Evolutionary conservation across 2,797 vertebrate species (phyloP), one percentile per base, ranked within the genome.

Genomic region (Neosalanx taihuensis): DNA sequence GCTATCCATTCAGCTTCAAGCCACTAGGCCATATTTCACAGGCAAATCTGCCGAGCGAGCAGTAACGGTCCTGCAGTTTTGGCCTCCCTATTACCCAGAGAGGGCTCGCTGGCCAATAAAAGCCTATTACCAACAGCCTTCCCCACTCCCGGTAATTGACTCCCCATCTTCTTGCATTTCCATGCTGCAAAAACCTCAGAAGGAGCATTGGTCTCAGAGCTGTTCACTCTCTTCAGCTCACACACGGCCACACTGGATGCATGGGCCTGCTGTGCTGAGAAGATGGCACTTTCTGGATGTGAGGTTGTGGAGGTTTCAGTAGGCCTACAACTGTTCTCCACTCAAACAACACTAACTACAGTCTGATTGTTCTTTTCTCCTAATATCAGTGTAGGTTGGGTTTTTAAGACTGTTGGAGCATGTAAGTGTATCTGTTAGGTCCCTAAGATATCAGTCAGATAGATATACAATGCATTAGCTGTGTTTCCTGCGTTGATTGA

Each of bases 61-160:
- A 88, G 81, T 91, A 88, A 82, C 67, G 62, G 80, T 78, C 72
- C 77, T 78, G 79, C 82, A 83, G 83, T 88, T 88, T 75, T 79
- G 81, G 71, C 80, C 74, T 78, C 84, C 81, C 86, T 88, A 88
- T 90, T 88, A 88, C 77, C 76, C 77, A 76, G 75, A 86, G 85
- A 86, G 79, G 77, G 77, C 66, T 75, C 76, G 71, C 72, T 33
- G 72, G 73, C 79, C 86, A 85, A 85, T 90, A 87, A 93, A 91
- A 90, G 82, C 70, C 77, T 80, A 83, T 86, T 82, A 82, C 80
- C 77, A 60, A 80, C 81, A 64, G 75, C 85, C 81, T 87, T 87
- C 83, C 86, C 84, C 85, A 89, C 84, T 91, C 85, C 77, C 61
- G 76, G 65, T 88, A 90, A 92, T 90, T 87, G 87, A 89, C 83